Evolutionary conservation across 2,113 vertebrate species (phyloP).

Genomic region (Rhinolophus sinicus): DNA sequence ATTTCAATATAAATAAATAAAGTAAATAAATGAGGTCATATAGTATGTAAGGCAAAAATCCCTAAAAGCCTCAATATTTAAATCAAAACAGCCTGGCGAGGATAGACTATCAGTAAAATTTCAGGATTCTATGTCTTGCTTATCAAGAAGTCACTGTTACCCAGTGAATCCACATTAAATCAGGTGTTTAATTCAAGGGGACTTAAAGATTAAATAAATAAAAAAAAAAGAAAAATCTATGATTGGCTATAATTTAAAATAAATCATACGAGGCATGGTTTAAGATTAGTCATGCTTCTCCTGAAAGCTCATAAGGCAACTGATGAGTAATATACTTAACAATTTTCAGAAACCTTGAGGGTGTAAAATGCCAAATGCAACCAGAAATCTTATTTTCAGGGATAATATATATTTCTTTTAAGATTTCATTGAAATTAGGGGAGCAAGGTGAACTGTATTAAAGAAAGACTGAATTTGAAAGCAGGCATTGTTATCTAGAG

Average conservation of each 20-base stretch:
- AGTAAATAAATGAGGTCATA: not conserved
- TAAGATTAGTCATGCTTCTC: conserved; percentile 49
- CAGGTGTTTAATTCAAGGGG: conserved; percentile 40
- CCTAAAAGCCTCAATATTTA: not conserved
- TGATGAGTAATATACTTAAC: conserved; percentile 65
- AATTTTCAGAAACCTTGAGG: conserved; percentile 65
- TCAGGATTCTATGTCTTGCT: not conserved
- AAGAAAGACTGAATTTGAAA: conserved; percentile 68
- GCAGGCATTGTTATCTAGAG: conserved; percentile 53
- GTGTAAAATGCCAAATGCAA: conserved; percentile 56
- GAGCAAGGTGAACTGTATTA: conserved; percentile 58
- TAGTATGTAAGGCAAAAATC: not conserved
- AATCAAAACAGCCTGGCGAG: not conserved
- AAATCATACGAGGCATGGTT: conserved; percentile 5
- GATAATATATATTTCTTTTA: conserved; percentile 66
- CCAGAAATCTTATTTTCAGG: conserved; percentile 68
- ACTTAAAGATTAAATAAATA: not conserved
- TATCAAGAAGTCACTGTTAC: conserved; percentile 40
- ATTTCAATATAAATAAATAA: not conserved
- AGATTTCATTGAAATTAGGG: conserved; percentile 73
- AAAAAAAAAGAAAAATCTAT: conserved; percentile 35
- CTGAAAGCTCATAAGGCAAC: conserved; percentile 59
- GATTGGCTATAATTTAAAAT: conserved; percentile 47
- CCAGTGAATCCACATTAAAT: conserved; percentile 1
- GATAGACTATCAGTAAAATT: conserved; percentile 1